phyloP scores from a whole-genome alignment of 2,888 invertebrate genomes.

The Elmis aenea region DNA sequence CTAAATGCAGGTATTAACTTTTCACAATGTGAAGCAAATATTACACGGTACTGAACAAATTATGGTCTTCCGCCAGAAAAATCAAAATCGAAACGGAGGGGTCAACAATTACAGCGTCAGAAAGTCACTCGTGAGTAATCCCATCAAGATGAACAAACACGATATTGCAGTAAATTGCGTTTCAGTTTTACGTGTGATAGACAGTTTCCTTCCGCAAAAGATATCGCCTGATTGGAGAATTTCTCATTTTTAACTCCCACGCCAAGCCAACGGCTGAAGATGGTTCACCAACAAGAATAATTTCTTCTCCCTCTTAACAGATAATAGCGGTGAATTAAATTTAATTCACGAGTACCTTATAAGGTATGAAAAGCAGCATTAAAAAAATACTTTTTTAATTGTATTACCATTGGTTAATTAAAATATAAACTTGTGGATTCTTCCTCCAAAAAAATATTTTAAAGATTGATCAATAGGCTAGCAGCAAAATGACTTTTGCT shows the following conservation, averaged over 20 bases:
- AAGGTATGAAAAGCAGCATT: no score
- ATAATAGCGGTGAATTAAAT: no score
- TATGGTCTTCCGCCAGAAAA: slow-evolving; percentile 43
- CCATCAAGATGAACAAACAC: slow-evolving; percentile 25
- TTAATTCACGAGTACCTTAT: no score
- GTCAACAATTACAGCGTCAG: slow-evolving; percentile 42
- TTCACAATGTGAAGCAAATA: slow-evolving; percentile 40
- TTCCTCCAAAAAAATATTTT: no score
- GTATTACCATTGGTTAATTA: no score
- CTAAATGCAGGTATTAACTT: slow-evolving; percentile 32
- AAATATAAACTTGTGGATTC: no score
- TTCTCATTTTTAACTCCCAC: slow-evolving; percentile 10
- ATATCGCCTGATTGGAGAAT: slow-evolving; percentile 15
- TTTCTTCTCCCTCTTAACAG: no score
- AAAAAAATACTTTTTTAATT: no score
- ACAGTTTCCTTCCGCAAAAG: slow-evolving; percentile 42
- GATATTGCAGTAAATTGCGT: slow-evolving; percentile 40
- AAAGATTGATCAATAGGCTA: no score
- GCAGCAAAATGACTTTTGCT: no score
- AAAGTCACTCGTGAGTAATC: slow-evolving; percentile 34
- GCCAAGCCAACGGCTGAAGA: no score
- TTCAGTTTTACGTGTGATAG: slow-evolving; percentile 36
- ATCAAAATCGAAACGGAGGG: slow-evolving; percentile 35
- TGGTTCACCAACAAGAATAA: no score
- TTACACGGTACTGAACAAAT: slow-evolving; percentile 43